phyloP scores from a whole-genome alignment of 2,797 vertebrate species.

The Sebastes vulpes region DNA sequence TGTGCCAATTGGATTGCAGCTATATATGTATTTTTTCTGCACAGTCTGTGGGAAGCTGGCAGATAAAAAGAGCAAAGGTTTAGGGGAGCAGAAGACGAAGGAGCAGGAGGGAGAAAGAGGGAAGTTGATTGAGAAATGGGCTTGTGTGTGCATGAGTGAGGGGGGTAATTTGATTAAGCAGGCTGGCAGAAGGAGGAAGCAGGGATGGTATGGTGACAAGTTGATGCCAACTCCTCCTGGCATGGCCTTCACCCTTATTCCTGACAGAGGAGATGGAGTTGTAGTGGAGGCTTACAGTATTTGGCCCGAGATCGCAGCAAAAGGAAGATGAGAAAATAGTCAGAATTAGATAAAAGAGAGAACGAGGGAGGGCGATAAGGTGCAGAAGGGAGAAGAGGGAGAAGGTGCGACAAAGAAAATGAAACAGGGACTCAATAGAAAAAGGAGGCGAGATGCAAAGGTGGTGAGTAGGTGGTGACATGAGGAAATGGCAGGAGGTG shows the following conservation, averaged over 20 bases:
- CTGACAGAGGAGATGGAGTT: conserved; percentile 63
- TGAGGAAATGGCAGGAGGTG: conserved; percentile 37
- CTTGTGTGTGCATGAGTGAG: conserved; percentile 67
- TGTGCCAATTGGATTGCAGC: neutral
- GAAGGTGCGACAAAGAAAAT: conserved; percentile 15
- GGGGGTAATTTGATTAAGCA: conserved; percentile 94
- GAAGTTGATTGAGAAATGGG: conserved; percentile 65
- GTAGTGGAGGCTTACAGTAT: conserved; percentile 9
- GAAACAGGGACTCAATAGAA: conserved; percentile 15
- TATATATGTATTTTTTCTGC: conserved; percentile 9
- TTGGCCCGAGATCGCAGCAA: conserved; percentile 18
- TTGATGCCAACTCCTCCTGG: conserved; percentile 86
- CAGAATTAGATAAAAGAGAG: conserved; percentile 22
- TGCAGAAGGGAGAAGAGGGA: conserved; percentile 1
- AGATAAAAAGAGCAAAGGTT: conserved; percentile 31
- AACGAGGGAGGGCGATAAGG: neutral
- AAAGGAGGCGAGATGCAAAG: conserved; percentile 47
- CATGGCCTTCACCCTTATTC: conserved; percentile 67
- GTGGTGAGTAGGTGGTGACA: conserved; percentile 76
- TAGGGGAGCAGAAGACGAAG: conserved; percentile 4
- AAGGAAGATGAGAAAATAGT: conserved; percentile 28
- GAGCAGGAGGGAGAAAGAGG: conserved; percentile 14
- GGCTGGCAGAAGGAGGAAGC: conserved; percentile 88
- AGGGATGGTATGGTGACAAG: conserved; percentile 82
- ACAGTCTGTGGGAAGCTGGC: conserved; percentile 18